Conservation (phyloP, 2,888 invertebrate species). For the Nebria brevicollis region DNA sequence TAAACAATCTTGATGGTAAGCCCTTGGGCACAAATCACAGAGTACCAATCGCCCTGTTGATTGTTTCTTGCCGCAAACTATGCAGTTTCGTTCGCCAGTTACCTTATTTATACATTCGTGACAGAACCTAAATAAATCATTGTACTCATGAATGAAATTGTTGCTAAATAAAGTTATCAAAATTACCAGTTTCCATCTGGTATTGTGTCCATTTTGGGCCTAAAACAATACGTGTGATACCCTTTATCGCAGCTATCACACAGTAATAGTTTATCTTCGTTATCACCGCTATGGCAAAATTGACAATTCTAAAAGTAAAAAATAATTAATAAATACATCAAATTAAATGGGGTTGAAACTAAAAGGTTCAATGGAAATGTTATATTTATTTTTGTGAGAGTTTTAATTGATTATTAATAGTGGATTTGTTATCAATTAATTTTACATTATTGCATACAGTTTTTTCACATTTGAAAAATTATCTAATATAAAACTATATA, state of each 20-base stretch:
- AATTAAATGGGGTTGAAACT: neutral
- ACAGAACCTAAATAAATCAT: slow-evolving; percentile 78
- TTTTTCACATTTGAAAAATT: neutral
- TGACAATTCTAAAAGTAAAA: slow-evolving; percentile 85
- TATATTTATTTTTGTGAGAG: slow-evolving; percentile 7
- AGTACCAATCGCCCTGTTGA: slow-evolving; percentile 75
- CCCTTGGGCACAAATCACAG: slow-evolving; percentile 90
- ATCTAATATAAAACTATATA: no score
- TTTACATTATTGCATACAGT: neutral
- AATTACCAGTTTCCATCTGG: slow-evolving; percentile 77
- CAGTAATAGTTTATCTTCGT: slow-evolving; percentile 92
- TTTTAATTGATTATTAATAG: neutral
- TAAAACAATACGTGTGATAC: slow-evolving; percentile 98
- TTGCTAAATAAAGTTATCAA: neutral
- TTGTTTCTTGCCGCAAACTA: slow-evolving; percentile 86
- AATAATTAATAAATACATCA: slow-evolving; percentile 4
- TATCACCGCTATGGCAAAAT: slow-evolving; percentile 95
- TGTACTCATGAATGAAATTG: slow-evolving; percentile 16
- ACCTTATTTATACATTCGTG: slow-evolving; percentile 95
- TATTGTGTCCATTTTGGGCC: slow-evolving; percentile 94
- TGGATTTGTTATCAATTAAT: neutral
- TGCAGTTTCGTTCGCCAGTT: slow-evolving; percentile 91
- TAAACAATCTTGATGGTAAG: slow-evolving; percentile 93
- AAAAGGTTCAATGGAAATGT: slow-evolving; percentile 9
- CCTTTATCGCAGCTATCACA: slow-evolving; percentile 99